Base-by-base conservation (phyloP, 2,113 vertebrate species). In the Cnemophilus loriae region DNA sequence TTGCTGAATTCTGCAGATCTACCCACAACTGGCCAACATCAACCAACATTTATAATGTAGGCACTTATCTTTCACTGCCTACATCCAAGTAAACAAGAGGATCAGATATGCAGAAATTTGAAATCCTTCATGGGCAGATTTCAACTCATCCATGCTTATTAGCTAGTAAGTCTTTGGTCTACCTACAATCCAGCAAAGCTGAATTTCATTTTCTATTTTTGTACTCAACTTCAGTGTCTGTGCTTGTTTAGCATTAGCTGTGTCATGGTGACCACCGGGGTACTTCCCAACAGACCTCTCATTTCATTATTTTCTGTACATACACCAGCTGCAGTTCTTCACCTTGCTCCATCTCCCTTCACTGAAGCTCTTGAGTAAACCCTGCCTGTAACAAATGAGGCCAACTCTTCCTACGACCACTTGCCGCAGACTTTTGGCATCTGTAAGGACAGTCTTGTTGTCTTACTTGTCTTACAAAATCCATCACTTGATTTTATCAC, bases 101-200 rank as follows among this genome's bases (percentile, higher is more conserved):
- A 81, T 93, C 22, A 69, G n/a, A 93, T 59, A 50, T 12, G 14
- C 52, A 94, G 57, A 96, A 86, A 71, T 77, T 22, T 85, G 12
- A 77, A 95, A 76, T 30, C 13, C 18, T 79, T 80, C 47, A 37
- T 2, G 21, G 22, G 22, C 21, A 84, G 68, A 92, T 86, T 93
- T 85, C 28, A 84, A 52, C 32, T 79, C 68, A 59, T 68, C 79
- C 75, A 63, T 57, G 53, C 1, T 12, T 81, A n/a, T 13, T 67
- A 63, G 32, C 35, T 86, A 65, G 22, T 76, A 63, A 92, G 37
- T 24, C 16, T 64, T 73, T 53, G 6, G 15, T 30, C 44, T 47
- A 70, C 0, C 1, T 61, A 80, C 9, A 71, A 55, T 33, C 32
- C 47, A 71, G 65, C 17, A 78, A 33, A 71, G 33, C 3, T 5